Evolutionary conservation across 2,113 vertebrate genomes (phyloP).

Genomic region (Nothocercus nigrocapillus): DNA sequence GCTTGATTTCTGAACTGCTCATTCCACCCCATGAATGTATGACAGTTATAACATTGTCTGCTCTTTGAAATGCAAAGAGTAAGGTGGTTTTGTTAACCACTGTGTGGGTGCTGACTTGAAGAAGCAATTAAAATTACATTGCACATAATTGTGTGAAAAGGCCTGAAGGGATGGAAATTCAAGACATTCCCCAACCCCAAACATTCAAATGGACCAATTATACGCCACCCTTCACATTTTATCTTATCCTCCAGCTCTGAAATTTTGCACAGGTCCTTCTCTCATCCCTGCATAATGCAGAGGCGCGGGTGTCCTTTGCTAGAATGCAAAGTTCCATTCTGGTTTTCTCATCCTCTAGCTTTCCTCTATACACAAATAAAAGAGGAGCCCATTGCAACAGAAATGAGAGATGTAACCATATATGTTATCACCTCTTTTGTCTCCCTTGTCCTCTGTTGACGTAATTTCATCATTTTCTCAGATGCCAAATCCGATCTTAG

Average conservation of each 20-base stretch:
- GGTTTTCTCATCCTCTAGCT: not conserved
- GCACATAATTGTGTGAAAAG: not conserved
- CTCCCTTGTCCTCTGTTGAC: not conserved
- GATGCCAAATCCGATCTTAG: not conserved
- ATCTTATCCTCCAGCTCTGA: not conserved
- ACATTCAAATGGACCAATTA: not conserved
- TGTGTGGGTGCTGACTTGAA: not conserved
- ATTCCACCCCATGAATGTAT: not conserved
- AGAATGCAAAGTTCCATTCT: no score
- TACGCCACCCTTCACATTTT: not conserved
- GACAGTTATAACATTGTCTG: not conserved
- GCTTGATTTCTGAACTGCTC: not conserved
- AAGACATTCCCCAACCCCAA: not conserved
- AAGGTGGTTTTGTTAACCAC: not conserved
- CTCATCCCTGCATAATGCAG: not conserved
- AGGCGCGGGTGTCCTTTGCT: not conserved
- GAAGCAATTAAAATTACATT: slow-evolving; percentile 3
- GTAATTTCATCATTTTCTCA: not conserved
- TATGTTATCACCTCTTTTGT: not conserved
- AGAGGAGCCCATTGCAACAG: not conserved
- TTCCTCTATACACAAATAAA: not conserved
- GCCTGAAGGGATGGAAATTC: not conserved
- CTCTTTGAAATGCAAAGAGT: not conserved
- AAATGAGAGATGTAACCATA: not conserved
- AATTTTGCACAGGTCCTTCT: not conserved